Evolutionary conservation across 2,888 invertebrate genomes (phyloP).

Genomic region (Stenolophus ochropezus): DNA sequence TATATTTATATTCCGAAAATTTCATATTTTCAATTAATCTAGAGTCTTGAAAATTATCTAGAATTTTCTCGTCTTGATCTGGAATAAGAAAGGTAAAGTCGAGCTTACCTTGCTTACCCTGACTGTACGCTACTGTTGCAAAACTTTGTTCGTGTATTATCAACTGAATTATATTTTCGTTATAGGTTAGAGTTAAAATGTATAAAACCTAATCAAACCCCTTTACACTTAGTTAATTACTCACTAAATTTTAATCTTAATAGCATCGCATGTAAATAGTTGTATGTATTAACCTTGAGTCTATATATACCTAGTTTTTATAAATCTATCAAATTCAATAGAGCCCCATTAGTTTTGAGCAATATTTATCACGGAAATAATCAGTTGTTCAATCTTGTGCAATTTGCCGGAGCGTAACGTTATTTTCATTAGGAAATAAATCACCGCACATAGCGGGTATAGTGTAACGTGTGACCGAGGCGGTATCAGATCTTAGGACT

Average conservation of each 20-base stretch:
- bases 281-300: constrained; percentile 10
- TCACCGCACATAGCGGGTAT: neutral
- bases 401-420: neutral
- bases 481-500: constrained; percentile 30
- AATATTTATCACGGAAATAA: constrained; percentile 25
- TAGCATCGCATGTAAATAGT: constrained; percentile 15
- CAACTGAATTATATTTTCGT: no score
- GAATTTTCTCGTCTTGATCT: no score
- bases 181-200: neutral
- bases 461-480: constrained; percentile 24
- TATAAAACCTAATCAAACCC: neutral
- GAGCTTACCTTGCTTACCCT: no score
- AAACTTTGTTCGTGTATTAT: no score
- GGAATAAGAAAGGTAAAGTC: no score
- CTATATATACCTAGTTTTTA: neutral
- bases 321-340: constrained; percentile 5
- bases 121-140: no score
- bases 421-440: constrained; percentile 21
- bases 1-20: no score
- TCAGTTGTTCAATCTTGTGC: neutral
- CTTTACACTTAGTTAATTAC: neutral
- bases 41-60: no score
- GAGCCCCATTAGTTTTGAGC: neutral
- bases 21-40: no score
- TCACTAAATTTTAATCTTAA: neutral